Conservation (phyloP, 2,113 vertebrate genomes). For the Alces alces region DNA sequence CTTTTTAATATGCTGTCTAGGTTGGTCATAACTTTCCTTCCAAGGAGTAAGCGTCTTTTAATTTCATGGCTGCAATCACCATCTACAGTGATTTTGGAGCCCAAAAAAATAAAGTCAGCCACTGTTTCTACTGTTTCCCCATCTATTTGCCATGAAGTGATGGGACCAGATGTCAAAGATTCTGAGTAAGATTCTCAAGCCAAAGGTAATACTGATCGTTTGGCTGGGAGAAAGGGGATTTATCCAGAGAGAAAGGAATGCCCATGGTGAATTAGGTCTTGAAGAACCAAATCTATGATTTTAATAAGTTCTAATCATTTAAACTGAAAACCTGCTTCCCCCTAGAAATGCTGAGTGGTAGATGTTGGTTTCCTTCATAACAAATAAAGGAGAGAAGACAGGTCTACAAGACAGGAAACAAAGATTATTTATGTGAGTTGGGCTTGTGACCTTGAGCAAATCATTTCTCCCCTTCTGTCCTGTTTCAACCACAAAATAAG, state of each 20-base stretch:
- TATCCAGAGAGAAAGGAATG: background rate
- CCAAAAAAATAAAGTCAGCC: accelerated
- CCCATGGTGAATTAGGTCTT: background rate
- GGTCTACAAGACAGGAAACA: background rate
- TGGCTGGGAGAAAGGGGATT: background rate
- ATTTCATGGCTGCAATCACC: background rate
- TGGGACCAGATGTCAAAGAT: background rate
- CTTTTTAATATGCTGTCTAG: background rate
- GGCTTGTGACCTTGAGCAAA: background rate
- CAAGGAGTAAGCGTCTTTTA: accelerated
- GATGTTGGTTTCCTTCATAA: background rate
- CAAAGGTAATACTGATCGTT: background rate
- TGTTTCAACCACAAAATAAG: background rate
- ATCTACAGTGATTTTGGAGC: background rate
- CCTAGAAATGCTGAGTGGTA: background rate
- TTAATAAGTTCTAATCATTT: background rate
- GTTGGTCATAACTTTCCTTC: background rate
- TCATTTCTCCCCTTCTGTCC: background rate
- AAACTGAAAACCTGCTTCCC: background rate
- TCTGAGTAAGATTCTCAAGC: background rate
- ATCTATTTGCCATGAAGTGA: background rate
- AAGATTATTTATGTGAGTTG: background rate
- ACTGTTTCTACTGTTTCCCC: background rate
- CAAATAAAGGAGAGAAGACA: background rate
- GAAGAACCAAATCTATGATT: background rate